These are phyloP conservation scores for Brienomyrus brachyistius DNA, from an alignment of 2,113 vertebrate genomes.

Conservation along the genomic window DNA sequence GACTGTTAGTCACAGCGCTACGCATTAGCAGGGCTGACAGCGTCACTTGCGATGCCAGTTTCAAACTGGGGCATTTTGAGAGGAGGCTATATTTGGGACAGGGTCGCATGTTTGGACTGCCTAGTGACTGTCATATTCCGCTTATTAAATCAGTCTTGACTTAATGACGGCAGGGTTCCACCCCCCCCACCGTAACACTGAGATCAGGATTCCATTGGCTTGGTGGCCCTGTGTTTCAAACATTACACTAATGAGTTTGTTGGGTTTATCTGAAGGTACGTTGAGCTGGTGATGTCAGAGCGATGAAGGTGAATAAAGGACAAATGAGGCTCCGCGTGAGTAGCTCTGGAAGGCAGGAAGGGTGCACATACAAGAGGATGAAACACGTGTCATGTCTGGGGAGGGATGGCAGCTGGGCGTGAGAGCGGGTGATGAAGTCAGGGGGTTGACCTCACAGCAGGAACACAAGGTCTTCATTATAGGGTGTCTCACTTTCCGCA, in stretches of 20 bases:
- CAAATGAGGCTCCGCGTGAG: not conserved
- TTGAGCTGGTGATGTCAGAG: not conserved
- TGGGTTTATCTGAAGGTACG: not conserved
- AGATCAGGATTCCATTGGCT: not conserved
- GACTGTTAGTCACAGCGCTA: not conserved
- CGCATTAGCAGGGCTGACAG: not conserved
- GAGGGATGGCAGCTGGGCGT: not conserved
- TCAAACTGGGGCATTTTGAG: not conserved
- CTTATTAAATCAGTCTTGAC: conserved; percentile 1
- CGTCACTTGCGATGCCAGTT: not conserved
- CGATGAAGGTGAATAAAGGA: not conserved
- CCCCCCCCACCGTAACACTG: not conserved
- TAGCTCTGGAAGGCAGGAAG: not conserved
- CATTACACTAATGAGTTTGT: not conserved
- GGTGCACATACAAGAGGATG: not conserved
- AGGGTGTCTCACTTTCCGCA: not conserved
- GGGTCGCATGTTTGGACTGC: not conserved
- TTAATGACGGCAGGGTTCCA: not conserved
- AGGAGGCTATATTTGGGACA: conserved; percentile 2
- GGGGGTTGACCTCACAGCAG: not conserved
- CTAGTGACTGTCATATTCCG: not conserved
- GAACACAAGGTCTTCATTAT: not conserved
- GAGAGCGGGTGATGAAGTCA: not conserved
- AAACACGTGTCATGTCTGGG: not conserved
- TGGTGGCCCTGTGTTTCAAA: not conserved